Base-by-base conservation (phyloP, 2,888 invertebrate species). In the Thalpophila matura region DNA sequence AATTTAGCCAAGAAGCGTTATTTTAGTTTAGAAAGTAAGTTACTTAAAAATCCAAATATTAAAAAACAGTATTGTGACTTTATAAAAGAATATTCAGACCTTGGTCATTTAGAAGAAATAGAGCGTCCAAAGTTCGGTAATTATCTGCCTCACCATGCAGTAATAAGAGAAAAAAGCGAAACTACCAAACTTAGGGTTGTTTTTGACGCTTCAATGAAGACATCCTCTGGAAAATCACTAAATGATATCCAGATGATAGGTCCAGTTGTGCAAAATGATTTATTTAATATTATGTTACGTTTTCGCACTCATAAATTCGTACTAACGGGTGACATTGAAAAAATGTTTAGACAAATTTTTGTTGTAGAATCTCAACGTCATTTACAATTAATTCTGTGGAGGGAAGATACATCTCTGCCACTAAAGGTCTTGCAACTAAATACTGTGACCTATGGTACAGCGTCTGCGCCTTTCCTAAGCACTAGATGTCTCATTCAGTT, bases 111-210 rank as follows among this genome's bases (percentile, higher is more conserved):
- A 4, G 2, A 9, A 14, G 29, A 10, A 9, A 20, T 47, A 26
- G 12, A 29, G n/a, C 5, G 27, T 35, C 60, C 60, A 4, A 12
- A 6, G 10, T 49, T 54, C 29, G 58, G 47, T 4, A 16, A 43
- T 24, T 61, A 49, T 2, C 16, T 61, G 3, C 60, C 60, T 4
- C 60, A 61, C 12, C 54, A 61, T 29, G 40, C 49, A 14, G 60
- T 61, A 42, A 12, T 54, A 0, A 14, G 54, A 1, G 43, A 54
- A 37, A 42, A 42, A 7, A 54, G 54, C n/a, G 60, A 61, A 33
- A 59, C 51, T n/a, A n/a, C n/a, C n/a, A n/a, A n/a, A n/a, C n/a
- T n/a, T n/a, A n/a, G n/a, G n/a, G n/a, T n/a, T n/a, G n/a, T n/a
- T n/a, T n/a, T n/a, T n/a, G n/a, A n/a, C n/a, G n/a, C n/a, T n/a